Percentiles rank a stretch among this genome's conserved stretches.
Conservation (phyloP, 2,797 vertebrate genomes). For the Nannoperca obscura region DNA sequence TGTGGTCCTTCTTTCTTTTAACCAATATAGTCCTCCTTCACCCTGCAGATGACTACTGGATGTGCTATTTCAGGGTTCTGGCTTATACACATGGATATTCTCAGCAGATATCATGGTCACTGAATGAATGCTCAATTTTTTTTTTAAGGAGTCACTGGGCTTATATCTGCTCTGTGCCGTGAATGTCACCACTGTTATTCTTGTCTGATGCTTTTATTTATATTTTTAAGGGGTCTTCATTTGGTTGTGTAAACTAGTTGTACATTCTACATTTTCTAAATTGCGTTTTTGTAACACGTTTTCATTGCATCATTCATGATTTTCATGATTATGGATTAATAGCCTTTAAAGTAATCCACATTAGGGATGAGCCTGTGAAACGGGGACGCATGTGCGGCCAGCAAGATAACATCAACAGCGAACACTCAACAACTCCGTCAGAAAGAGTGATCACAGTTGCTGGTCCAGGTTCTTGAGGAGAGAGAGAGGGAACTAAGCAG, state of each 20-base stretch:
- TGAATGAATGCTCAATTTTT: background rate
- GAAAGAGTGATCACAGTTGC: too few species aligned
- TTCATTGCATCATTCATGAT: background rate
- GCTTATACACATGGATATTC: slow-evolving; percentile 51
- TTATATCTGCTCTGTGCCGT: slow-evolving; percentile 5
- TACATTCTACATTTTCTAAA: background rate
- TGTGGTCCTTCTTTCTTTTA: slow-evolving; percentile 72
- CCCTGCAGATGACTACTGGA: slow-evolving; percentile 64
- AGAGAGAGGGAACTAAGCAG: too few species aligned
- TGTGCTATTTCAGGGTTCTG: slow-evolving; percentile 53
- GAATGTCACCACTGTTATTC: background rate
- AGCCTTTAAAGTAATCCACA: background rate
- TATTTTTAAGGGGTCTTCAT: background rate
- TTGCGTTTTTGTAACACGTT: background rate
- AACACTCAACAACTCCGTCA: too few species aligned
- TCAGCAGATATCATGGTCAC: slow-evolving; percentile 43
- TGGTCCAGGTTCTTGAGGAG: too few species aligned
- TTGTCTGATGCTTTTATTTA: background rate
- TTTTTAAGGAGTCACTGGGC: background rate
- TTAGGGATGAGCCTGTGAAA: too few species aligned
- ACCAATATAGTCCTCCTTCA: slow-evolving; percentile 74
- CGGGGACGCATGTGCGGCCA: too few species aligned
- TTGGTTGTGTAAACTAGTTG: background rate
- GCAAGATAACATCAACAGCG: too few species aligned
- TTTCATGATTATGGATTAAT: background rate